Evolutionary conservation across 2,113 vertebrate species (phyloP).

Genomic region (Crypturellus undulatus): DNA sequence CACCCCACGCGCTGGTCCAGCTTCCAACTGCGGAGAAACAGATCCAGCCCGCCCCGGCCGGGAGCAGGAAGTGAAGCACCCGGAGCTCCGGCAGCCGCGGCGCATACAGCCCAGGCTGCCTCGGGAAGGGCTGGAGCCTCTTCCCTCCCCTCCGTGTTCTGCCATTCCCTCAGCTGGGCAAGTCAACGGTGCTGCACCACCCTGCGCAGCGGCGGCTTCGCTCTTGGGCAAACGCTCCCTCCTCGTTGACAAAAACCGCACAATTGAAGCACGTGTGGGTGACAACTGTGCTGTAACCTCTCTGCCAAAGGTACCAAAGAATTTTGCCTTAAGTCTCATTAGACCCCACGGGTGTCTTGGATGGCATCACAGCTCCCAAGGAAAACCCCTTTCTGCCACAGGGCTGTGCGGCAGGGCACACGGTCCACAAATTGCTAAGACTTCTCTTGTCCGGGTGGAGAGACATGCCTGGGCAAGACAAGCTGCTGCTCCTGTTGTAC

Average conservation of each 20-base stretch:
- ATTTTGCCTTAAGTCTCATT: neutral
- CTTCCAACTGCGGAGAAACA: too few species aligned
- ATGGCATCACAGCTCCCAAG: rapidly evolving
- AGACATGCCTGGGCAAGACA: neutral
- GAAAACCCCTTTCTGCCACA: neutral
- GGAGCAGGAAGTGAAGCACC: too few species aligned
- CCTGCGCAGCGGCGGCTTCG: neutral
- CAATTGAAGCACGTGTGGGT: too few species aligned
- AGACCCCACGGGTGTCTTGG: rapidly evolving
- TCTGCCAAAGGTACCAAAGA: neutral
- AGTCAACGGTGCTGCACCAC: neutral
- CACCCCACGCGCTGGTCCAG: rapidly evolving
- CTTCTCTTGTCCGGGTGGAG: neutral
- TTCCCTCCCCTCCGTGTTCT: rapidly evolving
- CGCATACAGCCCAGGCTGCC: rapidly evolving
- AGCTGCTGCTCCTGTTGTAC: neutral
- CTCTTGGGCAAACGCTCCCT: neutral
- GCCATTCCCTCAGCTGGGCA: neutral
- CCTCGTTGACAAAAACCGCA: neutral
- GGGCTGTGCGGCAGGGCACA: too few species aligned
- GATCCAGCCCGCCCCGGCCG: too few species aligned
- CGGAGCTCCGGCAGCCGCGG: too few species aligned
- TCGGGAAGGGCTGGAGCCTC: neutral
- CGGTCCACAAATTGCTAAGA: neutral
- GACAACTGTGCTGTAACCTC: neutral